These are phyloP conservation scores for Heliconius hewitsoni DNA, from an alignment of 1,140 invertebrate genomes.

Conservation along the genomic window DNA sequence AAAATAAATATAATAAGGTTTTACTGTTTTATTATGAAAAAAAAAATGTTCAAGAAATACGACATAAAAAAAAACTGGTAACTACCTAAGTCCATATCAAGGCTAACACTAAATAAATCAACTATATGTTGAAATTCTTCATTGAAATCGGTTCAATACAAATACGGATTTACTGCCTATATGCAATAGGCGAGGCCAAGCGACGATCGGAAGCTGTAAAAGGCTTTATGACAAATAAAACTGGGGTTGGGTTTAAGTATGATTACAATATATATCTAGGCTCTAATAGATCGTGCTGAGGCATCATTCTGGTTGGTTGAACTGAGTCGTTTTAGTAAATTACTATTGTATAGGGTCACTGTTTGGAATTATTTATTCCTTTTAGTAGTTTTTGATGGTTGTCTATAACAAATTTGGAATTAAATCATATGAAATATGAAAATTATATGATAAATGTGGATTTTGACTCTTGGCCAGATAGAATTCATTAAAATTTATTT, in stretches of 20 bases:
- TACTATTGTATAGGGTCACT: not conserved
- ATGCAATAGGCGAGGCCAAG: conserved; percentile 45
- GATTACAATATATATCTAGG: conserved; percentile 49
- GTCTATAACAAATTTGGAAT: not conserved
- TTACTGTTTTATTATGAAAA: too few relatives aligned
- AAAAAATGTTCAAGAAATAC: too few relatives aligned
- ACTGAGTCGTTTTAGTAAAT: conserved; percentile 1
- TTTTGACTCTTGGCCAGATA: not conserved
- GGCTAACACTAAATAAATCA: not conserved
- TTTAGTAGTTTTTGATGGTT: not conserved
- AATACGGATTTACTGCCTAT: conserved; percentile 53
- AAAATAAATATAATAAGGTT: too few relatives aligned
- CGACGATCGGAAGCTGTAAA: conserved; percentile 57
- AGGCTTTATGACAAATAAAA: conserved; percentile 69
- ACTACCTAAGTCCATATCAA: not conserved
- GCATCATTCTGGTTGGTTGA: not conserved
- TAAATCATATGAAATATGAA: too few relatives aligned
- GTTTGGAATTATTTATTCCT: not conserved
- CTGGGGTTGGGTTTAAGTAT: conserved; percentile 61
- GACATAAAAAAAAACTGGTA: too few relatives aligned
- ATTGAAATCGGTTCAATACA: conserved; percentile 48
- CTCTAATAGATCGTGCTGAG: conserved; percentile 41
- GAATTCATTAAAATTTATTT: too few relatives aligned
- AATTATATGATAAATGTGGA: not conserved
- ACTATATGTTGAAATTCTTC: not conserved